phyloP scores from a whole-genome alignment of 2,113 vertebrate genomes.

The Dolichallabes microphthalmus region DNA sequence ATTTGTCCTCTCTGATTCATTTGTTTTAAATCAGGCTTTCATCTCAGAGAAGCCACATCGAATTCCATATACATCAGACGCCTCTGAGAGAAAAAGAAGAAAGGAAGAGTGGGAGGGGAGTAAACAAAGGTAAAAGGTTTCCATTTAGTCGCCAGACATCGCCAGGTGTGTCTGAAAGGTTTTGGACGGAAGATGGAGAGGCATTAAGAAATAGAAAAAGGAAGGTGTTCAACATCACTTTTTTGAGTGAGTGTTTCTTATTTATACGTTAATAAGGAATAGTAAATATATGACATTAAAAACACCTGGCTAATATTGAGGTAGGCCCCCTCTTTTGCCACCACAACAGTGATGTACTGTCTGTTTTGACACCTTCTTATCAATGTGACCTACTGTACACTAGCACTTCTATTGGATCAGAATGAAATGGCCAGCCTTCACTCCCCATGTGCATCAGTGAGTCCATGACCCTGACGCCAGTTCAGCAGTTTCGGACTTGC shows the following conservation, averaged over 20 bases:
- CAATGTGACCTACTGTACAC: too few relatives aligned
- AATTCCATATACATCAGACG: slow-evolving; percentile 6
- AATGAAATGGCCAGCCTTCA: too few relatives aligned
- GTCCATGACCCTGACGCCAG: too few relatives aligned
- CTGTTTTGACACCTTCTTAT: too few relatives aligned
- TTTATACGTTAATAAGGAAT: background rate
- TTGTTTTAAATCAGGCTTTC: slow-evolving; percentile 51
- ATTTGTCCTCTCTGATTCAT: slow-evolving; percentile 48
- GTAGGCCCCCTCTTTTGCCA: too few relatives aligned
- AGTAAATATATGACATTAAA: background rate
- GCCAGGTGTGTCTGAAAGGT: slow-evolving; percentile 30
- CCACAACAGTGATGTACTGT: too few relatives aligned
- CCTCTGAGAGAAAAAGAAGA: slow-evolving; percentile 1
- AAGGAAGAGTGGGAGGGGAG: background rate
- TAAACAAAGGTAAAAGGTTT: slow-evolving; percentile 38
- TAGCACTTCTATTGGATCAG: too few relatives aligned
- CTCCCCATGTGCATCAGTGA: too few relatives aligned
- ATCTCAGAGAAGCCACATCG: background rate
- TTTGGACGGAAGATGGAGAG: background rate
- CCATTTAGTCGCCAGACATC: slow-evolving; percentile 18
- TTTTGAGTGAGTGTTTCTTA: background rate
- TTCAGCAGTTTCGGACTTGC: too few relatives aligned
- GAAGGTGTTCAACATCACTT: background rate
- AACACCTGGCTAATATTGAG: too few relatives aligned
- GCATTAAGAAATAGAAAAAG: background rate